Evolutionary conservation across 2,888 invertebrate genomes (phyloP).

Genomic region (Bedellia somnulentella): DNA sequence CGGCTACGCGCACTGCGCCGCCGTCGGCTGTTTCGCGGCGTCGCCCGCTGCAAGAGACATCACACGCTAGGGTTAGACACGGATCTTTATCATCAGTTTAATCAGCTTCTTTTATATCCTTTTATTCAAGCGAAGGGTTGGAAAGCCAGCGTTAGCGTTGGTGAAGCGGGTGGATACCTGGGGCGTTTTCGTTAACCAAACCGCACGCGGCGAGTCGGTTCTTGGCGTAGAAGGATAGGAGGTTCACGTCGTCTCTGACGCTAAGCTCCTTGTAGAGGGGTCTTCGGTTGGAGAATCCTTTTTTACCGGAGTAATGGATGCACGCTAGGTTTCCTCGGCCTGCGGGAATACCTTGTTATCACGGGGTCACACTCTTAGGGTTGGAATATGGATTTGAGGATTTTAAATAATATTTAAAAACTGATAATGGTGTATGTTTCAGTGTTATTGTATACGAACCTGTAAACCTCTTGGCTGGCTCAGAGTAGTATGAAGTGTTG

Average conservation of each 20-base stretch:
- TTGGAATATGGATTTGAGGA: conserved; percentile 14
- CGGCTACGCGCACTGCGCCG: conserved; percentile 59
- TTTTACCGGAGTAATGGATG: conserved; percentile 81
- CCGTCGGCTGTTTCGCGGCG: conserved; percentile 58
- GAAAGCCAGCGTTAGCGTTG: conserved; percentile 43
- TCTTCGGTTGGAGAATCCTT: conserved; percentile 74
- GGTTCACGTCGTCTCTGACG: conserved; percentile 82
- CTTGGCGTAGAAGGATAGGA: conserved; percentile 85
- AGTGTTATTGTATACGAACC: conserved; percentile 40
- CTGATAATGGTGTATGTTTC: background rate
- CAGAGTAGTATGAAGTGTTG: conserved; percentile 67
- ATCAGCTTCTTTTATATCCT: conserved; percentile 19
- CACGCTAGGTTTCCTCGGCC: conserved; percentile 84
- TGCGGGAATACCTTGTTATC: conserved; percentile 56
- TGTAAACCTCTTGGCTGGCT: conserved; percentile 69
- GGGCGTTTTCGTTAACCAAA: conserved; percentile 42
- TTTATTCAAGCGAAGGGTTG: conserved; percentile 37
- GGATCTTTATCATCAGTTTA: conserved; percentile 31
- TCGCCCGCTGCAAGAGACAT: conserved; percentile 61
- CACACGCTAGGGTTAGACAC: conserved; percentile 58
- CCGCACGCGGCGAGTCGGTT: conserved; percentile 70
- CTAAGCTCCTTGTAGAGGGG: conserved; percentile 74
- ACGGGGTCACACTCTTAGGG: conserved; percentile 39
- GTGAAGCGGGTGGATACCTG: conserved; percentile 48
- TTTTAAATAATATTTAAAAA: conserved; percentile 1